These are phyloP conservation scores for Xerus rutilus DNA, from an alignment of 2,797 vertebrate species.

Conservation along the genomic window DNA sequence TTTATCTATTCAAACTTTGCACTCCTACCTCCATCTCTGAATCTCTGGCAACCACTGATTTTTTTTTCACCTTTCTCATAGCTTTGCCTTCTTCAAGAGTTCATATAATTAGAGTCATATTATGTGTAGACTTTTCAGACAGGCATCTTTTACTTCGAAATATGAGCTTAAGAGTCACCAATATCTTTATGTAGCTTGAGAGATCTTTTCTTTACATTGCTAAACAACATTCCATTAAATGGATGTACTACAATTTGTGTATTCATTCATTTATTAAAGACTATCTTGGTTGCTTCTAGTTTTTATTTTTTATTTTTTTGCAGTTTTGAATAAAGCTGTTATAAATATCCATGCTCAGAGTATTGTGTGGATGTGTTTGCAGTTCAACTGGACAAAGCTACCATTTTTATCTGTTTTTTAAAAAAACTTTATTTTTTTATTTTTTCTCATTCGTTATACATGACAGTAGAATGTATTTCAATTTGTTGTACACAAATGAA, in stretches of 20 bases:
- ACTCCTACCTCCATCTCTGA: background rate
- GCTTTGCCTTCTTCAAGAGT: background rate
- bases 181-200: background rate
- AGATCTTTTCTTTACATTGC: background rate
- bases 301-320: background rate
- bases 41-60: too few relatives aligned
- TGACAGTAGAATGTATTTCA: too few relatives aligned
- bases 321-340: background rate
- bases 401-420: background rate
- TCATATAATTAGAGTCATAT: accelerated
- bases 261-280: background rate
- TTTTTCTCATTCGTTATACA: too few relatives aligned
- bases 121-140: background rate
- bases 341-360: background rate
- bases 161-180: background rate
- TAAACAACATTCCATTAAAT: background rate
- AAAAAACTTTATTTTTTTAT: too few relatives aligned
- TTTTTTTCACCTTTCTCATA: too few relatives aligned
- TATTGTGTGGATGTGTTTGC: background rate
- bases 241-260: too few relatives aligned
- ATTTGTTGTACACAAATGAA: too few relatives aligned
- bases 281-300: background rate
- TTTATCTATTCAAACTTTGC: background rate
- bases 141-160: background rate
- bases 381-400: background rate